Percentiles rank a stretch among this genome's conserved stretches.
These are phyloP conservation scores for Drosophila takahashii DNA, from an alignment of 1,140 invertebrate genomes.

Conservation along the genomic window DNA sequence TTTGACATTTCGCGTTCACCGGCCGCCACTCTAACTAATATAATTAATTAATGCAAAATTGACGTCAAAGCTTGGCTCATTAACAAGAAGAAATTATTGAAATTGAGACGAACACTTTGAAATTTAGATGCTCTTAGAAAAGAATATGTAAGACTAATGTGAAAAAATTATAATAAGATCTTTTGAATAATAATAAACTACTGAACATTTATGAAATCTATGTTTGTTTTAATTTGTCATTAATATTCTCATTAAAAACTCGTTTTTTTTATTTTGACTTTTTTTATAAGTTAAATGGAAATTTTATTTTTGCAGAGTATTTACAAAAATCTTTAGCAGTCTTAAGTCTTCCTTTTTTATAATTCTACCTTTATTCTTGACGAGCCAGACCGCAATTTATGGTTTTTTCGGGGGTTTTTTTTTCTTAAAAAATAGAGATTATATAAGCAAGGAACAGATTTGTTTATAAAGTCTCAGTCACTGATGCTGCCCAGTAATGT, in stretches of 20 bases:
- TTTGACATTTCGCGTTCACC: slow-evolving; percentile 60
- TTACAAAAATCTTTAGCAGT: background rate
- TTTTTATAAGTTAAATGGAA: background rate
- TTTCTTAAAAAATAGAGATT: slow-evolving; percentile 2
- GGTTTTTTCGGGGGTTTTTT: slow-evolving; percentile 18
- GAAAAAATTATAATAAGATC: background rate
- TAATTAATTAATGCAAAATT: slow-evolving; percentile 54
- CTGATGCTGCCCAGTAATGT: slow-evolving; percentile 9
- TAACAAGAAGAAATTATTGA: slow-evolving; percentile 39
- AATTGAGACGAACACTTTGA: background rate
- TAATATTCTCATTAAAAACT: background rate
- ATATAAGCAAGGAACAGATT: slow-evolving; percentile 12
- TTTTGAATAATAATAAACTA: background rate
- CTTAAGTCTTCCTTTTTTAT: slow-evolving; percentile 1
- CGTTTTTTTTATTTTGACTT: background rate
- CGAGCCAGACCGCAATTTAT: slow-evolving; percentile 13
- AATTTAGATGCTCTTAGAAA: background rate
- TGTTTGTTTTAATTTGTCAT: background rate
- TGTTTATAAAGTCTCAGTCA: background rate
- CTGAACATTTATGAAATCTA: background rate
- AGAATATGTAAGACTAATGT: background rate
- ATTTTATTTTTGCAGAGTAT: slow-evolving; percentile 1
- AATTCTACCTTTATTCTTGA: slow-evolving; percentile 8
- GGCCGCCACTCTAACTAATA: slow-evolving; percentile 31
- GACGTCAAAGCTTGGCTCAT: slow-evolving; percentile 51